These are phyloP conservation scores for Caenorhabditis sp. DNA, from an alignment of 2,888 invertebrate genomes.

Conservation along the genomic window DNA sequence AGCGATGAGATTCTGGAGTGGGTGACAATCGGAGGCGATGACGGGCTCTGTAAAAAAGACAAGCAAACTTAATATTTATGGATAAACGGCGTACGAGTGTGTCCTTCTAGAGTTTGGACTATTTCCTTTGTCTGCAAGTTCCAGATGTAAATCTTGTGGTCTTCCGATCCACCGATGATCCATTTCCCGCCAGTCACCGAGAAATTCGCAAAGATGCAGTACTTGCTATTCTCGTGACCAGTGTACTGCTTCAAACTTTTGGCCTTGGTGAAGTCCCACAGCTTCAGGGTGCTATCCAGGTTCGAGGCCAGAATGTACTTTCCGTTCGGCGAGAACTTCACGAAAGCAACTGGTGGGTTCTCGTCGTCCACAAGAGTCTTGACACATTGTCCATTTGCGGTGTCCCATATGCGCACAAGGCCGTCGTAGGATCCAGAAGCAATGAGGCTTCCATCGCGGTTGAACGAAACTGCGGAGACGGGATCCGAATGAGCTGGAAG, in stretches of 20 bases:
- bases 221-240: constrained; percentile 98
- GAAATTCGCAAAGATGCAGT: constrained; percentile 99
- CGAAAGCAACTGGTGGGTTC: constrained; percentile 99
- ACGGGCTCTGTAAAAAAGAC: constrained; percentile 85
- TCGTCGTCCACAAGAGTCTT: constrained; percentile 99
- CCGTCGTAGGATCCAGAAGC: constrained; percentile 99
- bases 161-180: constrained; percentile 99
- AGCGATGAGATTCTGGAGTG: constrained; percentile 98
- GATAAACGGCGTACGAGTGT: too few relatives aligned
- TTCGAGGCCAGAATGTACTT: constrained; percentile 99
- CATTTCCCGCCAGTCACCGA: constrained; percentile 99
- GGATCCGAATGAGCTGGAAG: constrained; percentile 99
- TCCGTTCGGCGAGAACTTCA: constrained; percentile 99
- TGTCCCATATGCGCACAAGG: constrained; percentile 98
- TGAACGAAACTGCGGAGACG: constrained; percentile 88
- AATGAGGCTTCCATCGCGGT: constrained; percentile 94
- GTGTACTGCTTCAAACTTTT: constrained; percentile 98
- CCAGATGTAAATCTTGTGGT: constrained; percentile 99
- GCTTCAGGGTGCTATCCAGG: constrained; percentile 92
- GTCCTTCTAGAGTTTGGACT: constrained; percentile 96
- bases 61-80: too few relatives aligned
- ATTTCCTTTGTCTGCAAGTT: constrained; percentile 99
- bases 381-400: constrained; percentile 97
- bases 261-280: constrained; percentile 99
- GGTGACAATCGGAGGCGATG: constrained; percentile 97